Conservation (phyloP, 1,140 invertebrate species). For the Leptestheria dahalacensis region DNA sequence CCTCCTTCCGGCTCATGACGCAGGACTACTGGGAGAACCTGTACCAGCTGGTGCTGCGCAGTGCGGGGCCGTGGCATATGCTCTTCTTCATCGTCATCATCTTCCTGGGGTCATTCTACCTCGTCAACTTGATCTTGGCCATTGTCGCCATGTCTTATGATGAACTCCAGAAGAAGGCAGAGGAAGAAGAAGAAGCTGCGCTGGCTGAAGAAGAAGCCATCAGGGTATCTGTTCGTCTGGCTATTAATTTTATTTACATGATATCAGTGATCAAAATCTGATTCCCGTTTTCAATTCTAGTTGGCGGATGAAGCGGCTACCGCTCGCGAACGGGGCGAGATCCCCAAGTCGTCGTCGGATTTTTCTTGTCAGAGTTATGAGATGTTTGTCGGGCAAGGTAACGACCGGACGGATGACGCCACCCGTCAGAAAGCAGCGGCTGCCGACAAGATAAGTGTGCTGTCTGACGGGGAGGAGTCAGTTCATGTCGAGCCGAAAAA, state of each 20-base stretch:
- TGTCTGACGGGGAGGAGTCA: background rate
- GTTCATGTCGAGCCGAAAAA: background rate
- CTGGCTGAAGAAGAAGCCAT: constrained; percentile 79
- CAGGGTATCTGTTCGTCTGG: constrained; percentile 33
- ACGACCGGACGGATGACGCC: background rate
- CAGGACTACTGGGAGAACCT: constrained; percentile 98
- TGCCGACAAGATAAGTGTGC: background rate
- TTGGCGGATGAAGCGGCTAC: constrained; percentile 42
- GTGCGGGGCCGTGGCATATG: constrained; percentile 91
- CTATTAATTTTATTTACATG: background rate
- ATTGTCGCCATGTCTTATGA: constrained; percentile 99
- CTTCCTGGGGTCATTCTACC: constrained; percentile 95
- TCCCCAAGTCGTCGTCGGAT: constrained; percentile 70
- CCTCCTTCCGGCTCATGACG: constrained; percentile 93
- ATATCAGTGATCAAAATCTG: background rate
- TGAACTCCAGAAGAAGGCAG: constrained; percentile 93
- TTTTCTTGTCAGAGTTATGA: constrained; percentile 82
- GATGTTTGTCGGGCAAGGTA: constrained; percentile 49
- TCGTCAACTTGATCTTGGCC: constrained; percentile 96
- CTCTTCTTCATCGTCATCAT: constrained; percentile 97
- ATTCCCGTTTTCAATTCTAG: constrained; percentile 1
- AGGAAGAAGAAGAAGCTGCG: constrained; percentile 66
- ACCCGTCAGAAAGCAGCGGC: background rate
- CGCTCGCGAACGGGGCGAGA: constrained; percentile 34
- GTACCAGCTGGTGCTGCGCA: constrained; percentile 84